phyloP scores from a whole-genome alignment of 2,888 invertebrate species.

The Anarsia innoxiella region DNA sequence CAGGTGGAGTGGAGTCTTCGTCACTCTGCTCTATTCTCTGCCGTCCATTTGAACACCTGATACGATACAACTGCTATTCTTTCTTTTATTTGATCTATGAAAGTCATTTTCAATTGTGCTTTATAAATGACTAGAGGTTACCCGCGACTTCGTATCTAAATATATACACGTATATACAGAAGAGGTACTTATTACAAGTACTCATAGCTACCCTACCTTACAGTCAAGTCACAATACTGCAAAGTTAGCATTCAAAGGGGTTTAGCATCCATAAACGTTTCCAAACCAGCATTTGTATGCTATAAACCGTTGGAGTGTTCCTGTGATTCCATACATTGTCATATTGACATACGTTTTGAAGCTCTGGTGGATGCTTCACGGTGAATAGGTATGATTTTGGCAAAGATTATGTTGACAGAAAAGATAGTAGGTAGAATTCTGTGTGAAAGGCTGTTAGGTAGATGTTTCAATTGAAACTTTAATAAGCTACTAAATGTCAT shows the following conservation, averaged over 20 bases:
- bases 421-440: not conserved
- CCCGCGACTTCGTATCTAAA: no score
- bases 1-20: no score
- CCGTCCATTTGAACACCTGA: no score
- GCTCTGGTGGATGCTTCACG: conserved; percentile 6
- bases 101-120: no score
- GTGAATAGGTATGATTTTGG: conserved; percentile 6
- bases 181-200: no score
- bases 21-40: no score
- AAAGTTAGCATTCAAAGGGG: conserved; percentile 5
- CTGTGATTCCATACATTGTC: conserved; percentile 13
- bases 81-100: no score
- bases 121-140: no score
- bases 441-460: not conserved
- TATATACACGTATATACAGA: no score
- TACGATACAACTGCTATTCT: no score
- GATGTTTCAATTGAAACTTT: no score
- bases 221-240: conserved; percentile 11
- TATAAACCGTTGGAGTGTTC: conserved; percentile 12
- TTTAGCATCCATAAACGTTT: conserved; percentile 8
- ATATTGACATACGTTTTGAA: conserved; percentile 11
- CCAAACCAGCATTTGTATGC: conserved; percentile 7
- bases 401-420: not conserved
- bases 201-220: no score
- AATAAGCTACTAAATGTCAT: not conserved